phyloP scores from a whole-genome alignment of 2,888 invertebrate genomes.

The Heliconius ismenius region DNA sequence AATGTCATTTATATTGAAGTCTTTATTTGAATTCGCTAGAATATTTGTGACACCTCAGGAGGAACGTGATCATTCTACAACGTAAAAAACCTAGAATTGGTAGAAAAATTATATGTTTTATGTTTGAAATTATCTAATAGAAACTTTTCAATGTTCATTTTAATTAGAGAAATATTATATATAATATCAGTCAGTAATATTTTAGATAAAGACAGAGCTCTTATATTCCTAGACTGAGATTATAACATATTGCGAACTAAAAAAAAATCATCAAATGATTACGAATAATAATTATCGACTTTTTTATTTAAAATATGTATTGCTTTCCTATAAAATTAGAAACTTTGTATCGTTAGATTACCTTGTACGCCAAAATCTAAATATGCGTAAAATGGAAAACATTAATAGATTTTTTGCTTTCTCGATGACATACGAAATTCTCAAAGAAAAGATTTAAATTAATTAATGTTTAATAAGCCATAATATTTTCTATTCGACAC shows the following conservation, averaged over 20 bases:
- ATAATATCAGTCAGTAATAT: neutral
- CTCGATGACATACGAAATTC: too few relatives aligned
- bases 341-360: too few relatives aligned
- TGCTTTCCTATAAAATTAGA: too few relatives aligned
- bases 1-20: constrained; percentile 42
- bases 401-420: too few relatives aligned
- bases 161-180: neutral
- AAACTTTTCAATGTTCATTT: neutral
- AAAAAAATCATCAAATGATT: neutral
- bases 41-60: constrained; percentile 22
- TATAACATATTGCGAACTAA: neutral
- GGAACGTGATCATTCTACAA: constrained; percentile 23
- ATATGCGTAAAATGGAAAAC: too few relatives aligned
- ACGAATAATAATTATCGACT: neutral
- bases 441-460: too few relatives aligned
- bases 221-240: neutral
- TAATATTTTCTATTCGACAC: neutral
- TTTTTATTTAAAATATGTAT: neutral
- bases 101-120: constrained; percentile 2
- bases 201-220: neutral
- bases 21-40: constrained; percentile 33
- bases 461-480: too few relatives aligned
- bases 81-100: constrained; percentile 1
- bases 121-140: neutral
- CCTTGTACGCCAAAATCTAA: too few relatives aligned